phyloP scores from a whole-genome alignment of 2,797 vertebrate species.

The Linurgus olivaceus region DNA sequence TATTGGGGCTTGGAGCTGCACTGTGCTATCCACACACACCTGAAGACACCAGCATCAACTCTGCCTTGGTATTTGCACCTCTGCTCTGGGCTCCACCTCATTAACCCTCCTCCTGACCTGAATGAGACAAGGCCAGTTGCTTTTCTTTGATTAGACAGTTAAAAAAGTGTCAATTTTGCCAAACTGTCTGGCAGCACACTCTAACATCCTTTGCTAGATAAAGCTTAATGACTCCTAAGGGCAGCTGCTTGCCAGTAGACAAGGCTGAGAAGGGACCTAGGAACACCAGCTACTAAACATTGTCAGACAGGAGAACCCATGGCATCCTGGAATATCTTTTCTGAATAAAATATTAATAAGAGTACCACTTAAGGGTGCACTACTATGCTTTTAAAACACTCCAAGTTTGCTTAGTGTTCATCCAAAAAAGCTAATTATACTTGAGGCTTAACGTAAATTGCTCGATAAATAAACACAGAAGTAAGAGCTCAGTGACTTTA shows the following conservation, averaged over 20 bases:
- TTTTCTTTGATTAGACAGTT: background rate
- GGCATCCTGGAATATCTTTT: background rate
- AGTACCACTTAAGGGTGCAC: background rate
- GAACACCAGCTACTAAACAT: background rate
- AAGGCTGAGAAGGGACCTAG: background rate
- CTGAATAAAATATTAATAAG: background rate
- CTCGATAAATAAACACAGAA: conserved; percentile 56
- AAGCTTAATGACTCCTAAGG: background rate
- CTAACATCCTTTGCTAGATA: background rate
- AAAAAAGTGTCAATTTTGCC: background rate
- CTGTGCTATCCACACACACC: background rate
- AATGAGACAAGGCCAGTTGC: background rate
- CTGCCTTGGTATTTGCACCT: background rate
- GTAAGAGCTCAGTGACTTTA: conserved; percentile 24
- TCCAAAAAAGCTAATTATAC: conserved; percentile 38
- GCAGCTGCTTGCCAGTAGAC: background rate
- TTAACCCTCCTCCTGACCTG: background rate
- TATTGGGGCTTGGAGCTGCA: background rate
- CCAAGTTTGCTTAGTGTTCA: conserved; percentile 21
- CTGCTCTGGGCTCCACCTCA: background rate
- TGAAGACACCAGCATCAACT: accelerated
- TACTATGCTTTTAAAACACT: conserved; percentile 23
- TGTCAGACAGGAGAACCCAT: background rate
- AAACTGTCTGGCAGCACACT: background rate
- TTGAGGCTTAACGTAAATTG: background rate